phyloP scores from a whole-genome alignment of 2,113 vertebrate species.

The Pyxicephalus adspersus region DNA sequence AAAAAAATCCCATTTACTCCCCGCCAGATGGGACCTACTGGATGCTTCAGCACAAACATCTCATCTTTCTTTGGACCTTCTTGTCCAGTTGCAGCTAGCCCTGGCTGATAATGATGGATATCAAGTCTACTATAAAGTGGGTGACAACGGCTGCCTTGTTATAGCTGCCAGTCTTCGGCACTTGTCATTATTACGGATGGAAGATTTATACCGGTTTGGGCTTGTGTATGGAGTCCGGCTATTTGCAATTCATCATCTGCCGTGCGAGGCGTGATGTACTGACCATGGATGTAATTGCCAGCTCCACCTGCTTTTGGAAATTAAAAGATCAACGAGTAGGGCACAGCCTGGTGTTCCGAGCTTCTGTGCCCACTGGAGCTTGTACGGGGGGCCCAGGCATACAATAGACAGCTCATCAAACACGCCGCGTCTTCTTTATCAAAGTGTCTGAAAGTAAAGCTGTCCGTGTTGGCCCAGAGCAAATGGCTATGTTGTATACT shows the following conservation, averaged over 20 bases:
- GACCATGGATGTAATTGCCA: constrained; percentile 84
- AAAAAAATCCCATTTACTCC: constrained; percentile 84
- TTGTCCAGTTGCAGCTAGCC: constrained; percentile 81
- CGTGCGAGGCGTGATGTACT: constrained; percentile 80
- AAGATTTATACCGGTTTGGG: constrained; percentile 93
- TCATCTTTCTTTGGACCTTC: constrained; percentile 88
- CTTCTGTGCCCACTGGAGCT: neutral
- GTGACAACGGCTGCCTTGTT: constrained; percentile 89
- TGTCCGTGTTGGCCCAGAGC: constrained; percentile 40
- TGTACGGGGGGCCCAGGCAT: too few species aligned
- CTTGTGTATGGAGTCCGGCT: constrained; percentile 79
- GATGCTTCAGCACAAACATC: constrained; percentile 86
- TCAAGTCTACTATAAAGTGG: constrained; percentile 82
- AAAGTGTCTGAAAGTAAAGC: too few species aligned
- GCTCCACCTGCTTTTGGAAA: constrained; percentile 85
- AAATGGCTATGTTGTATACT: too few species aligned
- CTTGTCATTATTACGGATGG: constrained; percentile 90
- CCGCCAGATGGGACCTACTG: constrained; percentile 90
- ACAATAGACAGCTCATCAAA: too few species aligned
- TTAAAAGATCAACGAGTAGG: constrained; percentile 80
- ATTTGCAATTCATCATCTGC: constrained; percentile 90
- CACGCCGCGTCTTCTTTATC: too few species aligned
- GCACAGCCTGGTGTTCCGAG: constrained; percentile 64
- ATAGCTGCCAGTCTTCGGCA: constrained; percentile 87
- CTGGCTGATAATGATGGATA: constrained; percentile 90